These are phyloP conservation scores for Drosophila koepferae DNA, from an alignment of 2,888 invertebrate genomes.

Conservation along the genomic window DNA sequence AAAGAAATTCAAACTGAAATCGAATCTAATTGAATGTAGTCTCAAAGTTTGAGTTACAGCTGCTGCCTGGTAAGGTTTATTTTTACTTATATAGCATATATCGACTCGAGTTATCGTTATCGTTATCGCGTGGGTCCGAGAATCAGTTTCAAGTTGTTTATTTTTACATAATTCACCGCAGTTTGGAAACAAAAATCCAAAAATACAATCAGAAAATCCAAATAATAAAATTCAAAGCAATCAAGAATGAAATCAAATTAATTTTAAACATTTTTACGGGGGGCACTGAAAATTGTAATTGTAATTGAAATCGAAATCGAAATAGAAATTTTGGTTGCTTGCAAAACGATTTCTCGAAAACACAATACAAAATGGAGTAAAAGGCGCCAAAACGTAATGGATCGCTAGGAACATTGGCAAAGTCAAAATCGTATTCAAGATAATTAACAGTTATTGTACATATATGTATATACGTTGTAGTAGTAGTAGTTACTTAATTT, in stretches of 20 bases:
- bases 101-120: slow-evolving; percentile 4
- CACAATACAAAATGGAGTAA: slow-evolving; percentile 53
- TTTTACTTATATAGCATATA: slow-evolving; percentile 43
- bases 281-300: slow-evolving; percentile 32
- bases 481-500: slow-evolving; percentile 7
- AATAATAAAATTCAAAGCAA: slow-evolving; percentile 40
- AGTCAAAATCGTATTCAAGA: slow-evolving; percentile 41
- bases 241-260: slow-evolving; percentile 22
- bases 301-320: slow-evolving; percentile 15
- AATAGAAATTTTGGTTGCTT: slow-evolving; percentile 42
- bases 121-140: slow-evolving; percentile 29
- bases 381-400: slow-evolving; percentile 56
- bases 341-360: slow-evolving; percentile 51
- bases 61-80: slow-evolving; percentile 46
- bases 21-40: slow-evolving; percentile 36
- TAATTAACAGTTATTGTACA: slow-evolving; percentile 43
- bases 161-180: slow-evolving; percentile 69
- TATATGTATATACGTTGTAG: slow-evolving; percentile 21
- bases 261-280: slow-evolving; percentile 37
- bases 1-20: slow-evolving; percentile 1
- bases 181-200: slow-evolving; percentile 40
- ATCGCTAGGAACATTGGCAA: slow-evolving; percentile 55
- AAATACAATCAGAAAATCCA: slow-evolving; percentile 28
- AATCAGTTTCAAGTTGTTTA: slow-evolving; percentile 42
- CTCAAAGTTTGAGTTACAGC: slow-evolving; percentile 49